A percentile compares a stretch with the other conserved stretches of the same genome.
phyloP scores from a whole-genome alignment of 1,140 invertebrate species.

The Maniola jurtina region DNA sequence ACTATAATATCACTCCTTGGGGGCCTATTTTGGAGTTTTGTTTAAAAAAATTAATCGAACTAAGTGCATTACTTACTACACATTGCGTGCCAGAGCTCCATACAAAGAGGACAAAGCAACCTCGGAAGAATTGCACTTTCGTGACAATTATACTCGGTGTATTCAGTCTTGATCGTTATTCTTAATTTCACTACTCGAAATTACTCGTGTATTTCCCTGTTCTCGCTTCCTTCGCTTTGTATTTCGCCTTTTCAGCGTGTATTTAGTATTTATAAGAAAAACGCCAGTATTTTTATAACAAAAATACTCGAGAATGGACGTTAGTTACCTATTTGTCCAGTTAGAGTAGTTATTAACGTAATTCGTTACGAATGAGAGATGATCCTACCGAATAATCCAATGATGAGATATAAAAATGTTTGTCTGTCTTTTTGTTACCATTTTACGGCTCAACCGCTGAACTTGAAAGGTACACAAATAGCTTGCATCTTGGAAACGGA shows the following conservation, averaged over 20 bases:
- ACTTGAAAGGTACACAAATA: too few species aligned
- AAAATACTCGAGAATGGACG: too few species aligned
- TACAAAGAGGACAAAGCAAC: constrained; percentile 1
- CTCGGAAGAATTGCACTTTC: constrained; percentile 2
- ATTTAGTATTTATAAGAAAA: neutral
- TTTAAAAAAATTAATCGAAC: neutral
- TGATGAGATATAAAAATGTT: too few species aligned
- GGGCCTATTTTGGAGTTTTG: neutral
- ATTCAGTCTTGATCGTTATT: constrained; percentile 3
- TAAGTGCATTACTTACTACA: neutral
- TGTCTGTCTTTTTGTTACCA: too few species aligned
- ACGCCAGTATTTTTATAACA: too few species aligned
- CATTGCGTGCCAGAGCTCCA: constrained; percentile 1
- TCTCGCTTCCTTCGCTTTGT: neutral
- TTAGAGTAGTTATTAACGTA: too few species aligned
- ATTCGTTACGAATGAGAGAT: too few species aligned
- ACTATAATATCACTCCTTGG: neutral
- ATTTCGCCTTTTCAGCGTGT: neutral
- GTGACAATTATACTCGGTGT: constrained; percentile 5
- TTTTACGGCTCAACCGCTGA: too few species aligned
- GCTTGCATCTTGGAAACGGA: too few species aligned
- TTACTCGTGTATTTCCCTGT: neutral
- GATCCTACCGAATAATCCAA: too few species aligned
- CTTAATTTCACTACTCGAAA: constrained; percentile 6
- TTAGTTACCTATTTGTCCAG: too few species aligned